phyloP scores from a whole-genome alignment of 2,797 vertebrate genomes.

The Eulemur albifrons region DNA sequence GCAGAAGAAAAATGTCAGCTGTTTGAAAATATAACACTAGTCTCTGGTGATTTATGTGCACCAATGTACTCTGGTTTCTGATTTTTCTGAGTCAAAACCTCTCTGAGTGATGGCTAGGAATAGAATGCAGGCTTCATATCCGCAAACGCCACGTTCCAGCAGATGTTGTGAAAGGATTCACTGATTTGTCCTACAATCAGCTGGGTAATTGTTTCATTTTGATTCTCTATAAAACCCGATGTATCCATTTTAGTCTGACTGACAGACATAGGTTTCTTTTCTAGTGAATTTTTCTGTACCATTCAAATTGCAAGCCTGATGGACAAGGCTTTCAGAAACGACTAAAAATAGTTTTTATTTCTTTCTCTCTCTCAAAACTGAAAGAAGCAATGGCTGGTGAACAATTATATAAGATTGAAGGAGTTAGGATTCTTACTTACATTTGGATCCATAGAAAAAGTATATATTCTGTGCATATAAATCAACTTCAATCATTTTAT shows the following conservation, averaged over 20 bases:
- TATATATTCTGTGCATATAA: not conserved
- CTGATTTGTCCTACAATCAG: conserved; percentile 3
- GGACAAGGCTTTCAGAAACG: not conserved
- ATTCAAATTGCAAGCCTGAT: not conserved
- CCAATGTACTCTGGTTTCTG: not conserved
- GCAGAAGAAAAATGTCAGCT: not conserved
- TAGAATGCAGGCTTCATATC: not conserved
- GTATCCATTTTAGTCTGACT: conserved; percentile 13
- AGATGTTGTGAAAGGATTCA: not conserved
- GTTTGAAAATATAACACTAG: not conserved
- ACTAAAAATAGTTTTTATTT: not conserved
- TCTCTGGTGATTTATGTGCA: not conserved
- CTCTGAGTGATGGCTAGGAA: not conserved
- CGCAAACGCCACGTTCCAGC: not conserved
- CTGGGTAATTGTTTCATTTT: conserved; percentile 3
- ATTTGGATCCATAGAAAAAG: not conserved
- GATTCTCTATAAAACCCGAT: not conserved
- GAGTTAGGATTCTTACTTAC: not conserved
- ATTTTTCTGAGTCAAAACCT: not conserved
- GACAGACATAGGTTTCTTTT: not conserved
- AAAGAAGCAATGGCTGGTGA: not conserved
- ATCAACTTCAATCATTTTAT: not conserved
- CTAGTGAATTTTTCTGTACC: not conserved
- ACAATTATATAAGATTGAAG: not conserved
- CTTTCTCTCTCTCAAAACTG: not conserved